phyloP scores from a whole-genome alignment of 2,888 invertebrate species.

The Endotricha flammealis region DNA sequence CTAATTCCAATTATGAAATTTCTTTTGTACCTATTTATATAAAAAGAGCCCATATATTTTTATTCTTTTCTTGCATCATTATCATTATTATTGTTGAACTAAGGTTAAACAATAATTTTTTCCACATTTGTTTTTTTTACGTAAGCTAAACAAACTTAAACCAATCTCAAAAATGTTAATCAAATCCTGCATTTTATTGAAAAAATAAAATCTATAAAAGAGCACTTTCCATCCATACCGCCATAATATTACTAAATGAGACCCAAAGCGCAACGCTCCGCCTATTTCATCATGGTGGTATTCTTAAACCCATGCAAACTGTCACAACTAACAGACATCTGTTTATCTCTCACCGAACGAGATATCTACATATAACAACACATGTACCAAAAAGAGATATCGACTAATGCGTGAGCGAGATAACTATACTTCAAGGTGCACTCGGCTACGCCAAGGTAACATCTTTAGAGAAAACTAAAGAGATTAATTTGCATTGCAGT shows the following conservation, averaged over 20 bases:
- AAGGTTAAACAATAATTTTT: too few relatives aligned
- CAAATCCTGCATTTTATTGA: constrained; percentile 20
- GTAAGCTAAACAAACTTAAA: too few relatives aligned
- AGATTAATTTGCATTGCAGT: constrained; percentile 54
- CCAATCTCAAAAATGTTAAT: not conserved
- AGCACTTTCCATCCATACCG: constrained; percentile 23
- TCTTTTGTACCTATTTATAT: too few relatives aligned
- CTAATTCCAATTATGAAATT: too few relatives aligned
- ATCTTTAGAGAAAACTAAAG: constrained; percentile 47
- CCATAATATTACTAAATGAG: constrained; percentile 40
- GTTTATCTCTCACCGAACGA: constrained; percentile 67
- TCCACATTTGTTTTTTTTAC: too few relatives aligned
- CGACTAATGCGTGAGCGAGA: constrained; percentile 55
- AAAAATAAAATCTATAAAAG: constrained; percentile 29
- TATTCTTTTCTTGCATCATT: too few relatives aligned
- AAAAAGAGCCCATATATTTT: too few relatives aligned
- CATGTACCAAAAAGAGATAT: constrained; percentile 66
- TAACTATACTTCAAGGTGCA: constrained; percentile 63
- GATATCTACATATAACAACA: constrained; percentile 71
- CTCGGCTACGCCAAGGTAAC: constrained; percentile 45
- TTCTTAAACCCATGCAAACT: constrained; percentile 47
- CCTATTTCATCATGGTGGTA: constrained; percentile 75
- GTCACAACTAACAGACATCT: constrained; percentile 62
- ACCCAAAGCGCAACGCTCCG: constrained; percentile 49
- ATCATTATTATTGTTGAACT: too few relatives aligned